phyloP scores from a whole-genome alignment of 2,888 invertebrate genomes.

The Drosophila kuntzei region DNA sequence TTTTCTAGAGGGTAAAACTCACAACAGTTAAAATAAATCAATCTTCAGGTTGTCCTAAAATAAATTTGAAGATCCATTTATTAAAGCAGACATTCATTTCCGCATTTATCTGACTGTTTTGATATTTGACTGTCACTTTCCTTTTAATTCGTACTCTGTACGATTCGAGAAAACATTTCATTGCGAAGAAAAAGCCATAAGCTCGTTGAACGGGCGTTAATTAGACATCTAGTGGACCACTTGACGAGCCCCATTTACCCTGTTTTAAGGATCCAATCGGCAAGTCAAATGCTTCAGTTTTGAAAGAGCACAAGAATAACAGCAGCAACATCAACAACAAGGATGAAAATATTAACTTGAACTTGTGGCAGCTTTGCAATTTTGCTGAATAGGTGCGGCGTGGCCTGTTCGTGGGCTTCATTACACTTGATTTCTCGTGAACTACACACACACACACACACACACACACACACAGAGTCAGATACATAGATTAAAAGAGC shows the following conservation, averaged over 20 bases:
- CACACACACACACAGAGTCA: slow-evolving; percentile 13
- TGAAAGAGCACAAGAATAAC: slow-evolving; percentile 26
- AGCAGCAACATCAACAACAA: slow-evolving; percentile 10
- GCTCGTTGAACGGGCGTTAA: slow-evolving; percentile 35
- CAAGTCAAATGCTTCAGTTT: slow-evolving; percentile 47
- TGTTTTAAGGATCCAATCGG: slow-evolving; percentile 35
- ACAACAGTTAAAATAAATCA: not conserved
- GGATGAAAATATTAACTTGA: slow-evolving; percentile 47
- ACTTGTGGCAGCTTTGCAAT: slow-evolving; percentile 53
- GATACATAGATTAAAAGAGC: slow-evolving; percentile 45
- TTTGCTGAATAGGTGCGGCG: slow-evolving; percentile 44
- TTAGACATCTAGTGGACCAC: slow-evolving; percentile 58
- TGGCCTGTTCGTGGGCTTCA: slow-evolving; percentile 57
- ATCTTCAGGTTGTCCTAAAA: not conserved
- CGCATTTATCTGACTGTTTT: not conserved
- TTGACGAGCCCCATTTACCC: slow-evolving; percentile 28
- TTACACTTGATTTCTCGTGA: slow-evolving; percentile 76
- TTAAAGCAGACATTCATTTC: not conserved
- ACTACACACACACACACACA: slow-evolving; percentile 25
- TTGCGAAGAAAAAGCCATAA: slow-evolving; percentile 23
- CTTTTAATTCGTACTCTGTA: slow-evolving; percentile 11
- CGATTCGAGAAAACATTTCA: slow-evolving; percentile 9
- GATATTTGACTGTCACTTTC: not conserved
- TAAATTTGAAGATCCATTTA: not conserved
- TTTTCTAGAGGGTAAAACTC: no score